These are phyloP conservation scores for Stratiomys singularior DNA, from an alignment of 2,888 invertebrate species.

Conservation along the genomic window DNA sequence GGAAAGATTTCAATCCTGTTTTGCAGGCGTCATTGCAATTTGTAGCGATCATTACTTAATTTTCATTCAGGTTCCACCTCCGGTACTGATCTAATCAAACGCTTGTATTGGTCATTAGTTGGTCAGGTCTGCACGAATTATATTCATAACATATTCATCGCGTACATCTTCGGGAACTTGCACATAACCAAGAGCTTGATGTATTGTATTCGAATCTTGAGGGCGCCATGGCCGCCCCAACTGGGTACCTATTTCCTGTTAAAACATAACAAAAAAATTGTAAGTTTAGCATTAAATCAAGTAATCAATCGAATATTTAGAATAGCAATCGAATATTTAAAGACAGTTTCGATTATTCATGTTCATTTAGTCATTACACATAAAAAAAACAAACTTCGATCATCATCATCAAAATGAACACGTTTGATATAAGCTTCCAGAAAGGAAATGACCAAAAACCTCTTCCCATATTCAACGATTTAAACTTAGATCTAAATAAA, in stretches of 20 bases:
- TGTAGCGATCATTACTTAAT: neutral
- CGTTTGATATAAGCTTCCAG: too few relatives aligned
- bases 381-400: too few relatives aligned
- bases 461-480: too few relatives aligned
- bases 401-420: too few relatives aligned
- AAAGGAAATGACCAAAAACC: too few relatives aligned
- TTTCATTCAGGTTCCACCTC: neutral
- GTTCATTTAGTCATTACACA: too few relatives aligned
- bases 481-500: too few relatives aligned
- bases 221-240: slow-evolving; percentile 63
- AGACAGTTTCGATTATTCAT: too few relatives aligned
- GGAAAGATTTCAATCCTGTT: neutral
- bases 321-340: too few relatives aligned
- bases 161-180: slow-evolving; percentile 62
- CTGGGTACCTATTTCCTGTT: slow-evolving; percentile 62
- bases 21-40: neutral
- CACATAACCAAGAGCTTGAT: slow-evolving; percentile 60
- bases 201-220: slow-evolving; percentile 58
- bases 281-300: neutral
- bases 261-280: neutral
- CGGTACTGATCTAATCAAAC: neutral
- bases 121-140: slow-evolving; percentile 62
- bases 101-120: slow-evolving; percentile 33
- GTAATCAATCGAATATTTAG: too few relatives aligned
- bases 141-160: slow-evolving; percentile 63